A percentile compares a stretch with the other conserved stretches of the same genome.
These are phyloP conservation scores for Patiria miniata DNA, from an alignment of 35 echinoderm and acorn worm species.

Conservation along the genomic window DNA sequence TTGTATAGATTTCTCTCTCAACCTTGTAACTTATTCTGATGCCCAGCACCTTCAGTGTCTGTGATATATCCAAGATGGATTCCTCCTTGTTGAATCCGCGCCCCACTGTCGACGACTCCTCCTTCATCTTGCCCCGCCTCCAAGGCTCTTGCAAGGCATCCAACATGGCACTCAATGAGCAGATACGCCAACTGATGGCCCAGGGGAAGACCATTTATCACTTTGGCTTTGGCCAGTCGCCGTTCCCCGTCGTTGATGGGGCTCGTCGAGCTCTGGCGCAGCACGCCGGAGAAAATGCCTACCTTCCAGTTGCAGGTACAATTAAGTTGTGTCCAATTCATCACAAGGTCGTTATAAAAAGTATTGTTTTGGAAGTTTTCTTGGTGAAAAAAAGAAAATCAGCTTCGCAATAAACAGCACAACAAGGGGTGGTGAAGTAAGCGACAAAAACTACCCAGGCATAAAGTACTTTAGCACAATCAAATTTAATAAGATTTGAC, in stretches of 20 bases:
- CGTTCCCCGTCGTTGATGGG: slow-evolving; percentile 73
- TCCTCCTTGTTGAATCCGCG: neutral
- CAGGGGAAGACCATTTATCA: slow-evolving; percentile 79
- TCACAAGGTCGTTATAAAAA: too few species aligned
- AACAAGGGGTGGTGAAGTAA: too few species aligned
- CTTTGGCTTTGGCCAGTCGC: slow-evolving; percentile 95
- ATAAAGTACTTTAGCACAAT: too few species aligned
- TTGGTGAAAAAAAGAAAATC: too few species aligned
- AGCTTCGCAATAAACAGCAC: too few species aligned
- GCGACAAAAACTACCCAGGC: too few species aligned
- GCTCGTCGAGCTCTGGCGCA: slow-evolving; percentile 58
- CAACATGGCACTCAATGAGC: slow-evolving; percentile 90
- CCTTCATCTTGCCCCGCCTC: slow-evolving; percentile 50
- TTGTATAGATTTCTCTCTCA: too few species aligned
- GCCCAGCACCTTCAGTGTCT: too few species aligned
- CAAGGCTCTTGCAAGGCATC: slow-evolving; percentile 52
- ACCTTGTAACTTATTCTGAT: too few species aligned
- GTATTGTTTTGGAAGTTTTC: too few species aligned
- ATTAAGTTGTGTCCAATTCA: too few species aligned
- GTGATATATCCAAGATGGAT: neutral
- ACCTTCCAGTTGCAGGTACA: slow-evolving; percentile 92
- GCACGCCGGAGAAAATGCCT: slow-evolving; percentile 77
- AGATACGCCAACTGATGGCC: slow-evolving; percentile 63
- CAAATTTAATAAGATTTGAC: too few species aligned
- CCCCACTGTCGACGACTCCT: neutral